These are phyloP conservation scores for Cryptus viduatorius DNA, from an alignment of 2,888 invertebrate species.

Conservation along the genomic window DNA sequence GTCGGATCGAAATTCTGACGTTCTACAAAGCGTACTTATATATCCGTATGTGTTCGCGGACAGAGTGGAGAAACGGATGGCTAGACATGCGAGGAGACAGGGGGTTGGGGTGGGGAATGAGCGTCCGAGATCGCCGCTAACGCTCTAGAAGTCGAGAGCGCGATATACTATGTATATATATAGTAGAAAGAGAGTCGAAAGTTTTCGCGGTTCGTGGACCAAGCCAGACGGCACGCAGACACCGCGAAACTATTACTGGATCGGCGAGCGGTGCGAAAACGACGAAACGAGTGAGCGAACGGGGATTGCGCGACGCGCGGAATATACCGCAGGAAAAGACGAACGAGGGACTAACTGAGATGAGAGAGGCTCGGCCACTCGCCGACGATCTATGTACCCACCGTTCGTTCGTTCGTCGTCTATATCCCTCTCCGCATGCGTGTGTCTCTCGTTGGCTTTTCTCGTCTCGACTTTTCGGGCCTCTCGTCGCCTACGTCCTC, in stretches of 20 bases:
- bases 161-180: constrained; percentile 20
- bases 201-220: constrained; percentile 75
- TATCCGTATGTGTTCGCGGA: constrained; percentile 45
- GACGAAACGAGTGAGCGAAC: constrained; percentile 54
- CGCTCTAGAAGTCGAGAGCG: constrained; percentile 26
- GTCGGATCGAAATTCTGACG: constrained; percentile 46
- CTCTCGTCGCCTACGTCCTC: constrained; percentile 51
- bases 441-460: constrained; percentile 38
- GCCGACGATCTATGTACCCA: constrained; percentile 43
- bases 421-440: constrained; percentile 19
- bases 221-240: constrained; percentile 74
- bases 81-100: constrained; percentile 64
- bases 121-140: constrained; percentile 31
- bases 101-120: constrained; percentile 18
- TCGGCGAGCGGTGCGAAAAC: constrained; percentile 56
- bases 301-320: constrained; percentile 34
- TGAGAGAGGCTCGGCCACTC: constrained; percentile 41
- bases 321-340: constrained; percentile 50
- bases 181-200: constrained; percentile 58
- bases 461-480: constrained; percentile 57
- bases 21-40: constrained; percentile 32
- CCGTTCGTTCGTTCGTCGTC: constrained; percentile 48
- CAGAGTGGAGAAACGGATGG: constrained; percentile 56
- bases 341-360: constrained; percentile 54
- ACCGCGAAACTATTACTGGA: constrained; percentile 75